Evolutionary conservation across 2,888 invertebrate species (phyloP).

Genomic region (Cryptophagus acutangulus): DNA sequence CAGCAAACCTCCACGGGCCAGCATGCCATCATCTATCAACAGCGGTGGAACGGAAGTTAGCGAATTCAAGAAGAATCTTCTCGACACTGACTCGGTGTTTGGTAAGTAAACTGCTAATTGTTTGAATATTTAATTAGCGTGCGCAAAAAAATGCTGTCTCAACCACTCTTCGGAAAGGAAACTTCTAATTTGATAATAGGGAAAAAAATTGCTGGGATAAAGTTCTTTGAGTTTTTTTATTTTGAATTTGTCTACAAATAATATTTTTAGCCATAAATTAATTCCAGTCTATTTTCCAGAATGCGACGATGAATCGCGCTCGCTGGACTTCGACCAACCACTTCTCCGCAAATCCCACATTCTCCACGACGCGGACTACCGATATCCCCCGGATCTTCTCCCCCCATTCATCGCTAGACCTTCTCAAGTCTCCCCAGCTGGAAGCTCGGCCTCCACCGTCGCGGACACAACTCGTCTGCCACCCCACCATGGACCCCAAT

Average conservation of each 20-base stretch:
- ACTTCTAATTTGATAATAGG: too few species aligned
- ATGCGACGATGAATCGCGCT: conserved; percentile 67
- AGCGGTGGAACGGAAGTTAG: conserved; percentile 76
- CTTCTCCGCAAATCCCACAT: conserved; percentile 53
- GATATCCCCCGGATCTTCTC: conserved; percentile 70
- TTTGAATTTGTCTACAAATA: too few species aligned
- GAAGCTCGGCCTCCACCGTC: conserved; percentile 76
- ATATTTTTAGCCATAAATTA: neutral
- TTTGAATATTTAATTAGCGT: neutral
- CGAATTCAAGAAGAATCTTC: conserved; percentile 73
- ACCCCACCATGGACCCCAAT: conserved; percentile 44
- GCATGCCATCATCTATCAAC: conserved; percentile 67
- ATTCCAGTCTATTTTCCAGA: too few species aligned
- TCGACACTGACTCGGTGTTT: conserved; percentile 75
- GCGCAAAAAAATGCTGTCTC: too few species aligned
- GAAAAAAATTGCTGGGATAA: too few species aligned
- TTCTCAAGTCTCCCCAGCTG: conserved; percentile 68
- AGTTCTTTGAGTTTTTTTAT: too few species aligned
- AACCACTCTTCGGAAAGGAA: too few species aligned
- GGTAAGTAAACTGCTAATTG: conserved; percentile 30
- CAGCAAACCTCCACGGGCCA: conserved; percentile 74
- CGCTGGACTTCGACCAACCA: conserved; percentile 60
- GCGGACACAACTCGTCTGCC: conserved; percentile 61
- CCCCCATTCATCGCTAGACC: conserved; percentile 69
- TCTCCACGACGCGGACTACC: conserved; percentile 53